Evolutionary conservation across 2,888 invertebrate genomes (phyloP).

Genomic region (Carpatolechia fugitivella): DNA sequence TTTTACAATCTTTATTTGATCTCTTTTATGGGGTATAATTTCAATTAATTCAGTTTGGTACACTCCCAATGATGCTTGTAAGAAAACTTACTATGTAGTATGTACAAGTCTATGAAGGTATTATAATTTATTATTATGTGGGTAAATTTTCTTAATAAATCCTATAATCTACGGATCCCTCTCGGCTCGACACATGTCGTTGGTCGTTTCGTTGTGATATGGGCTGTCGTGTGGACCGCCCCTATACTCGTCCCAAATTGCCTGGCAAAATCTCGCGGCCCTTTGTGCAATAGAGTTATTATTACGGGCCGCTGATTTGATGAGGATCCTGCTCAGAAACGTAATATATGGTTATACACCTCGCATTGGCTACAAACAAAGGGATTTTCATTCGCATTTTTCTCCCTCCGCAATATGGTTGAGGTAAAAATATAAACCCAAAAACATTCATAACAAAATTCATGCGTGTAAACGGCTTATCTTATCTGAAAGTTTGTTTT

Average conservation of each 20-base stretch:
- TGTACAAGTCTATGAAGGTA: too few relatives aligned
- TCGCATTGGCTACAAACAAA: constrained; percentile 11
- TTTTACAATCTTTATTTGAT: constrained; percentile 9
- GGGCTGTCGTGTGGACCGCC: constrained; percentile 41
- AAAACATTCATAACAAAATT: background rate
- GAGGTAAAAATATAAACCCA: background rate
- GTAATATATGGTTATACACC: constrained; percentile 18
- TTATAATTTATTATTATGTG: background rate
- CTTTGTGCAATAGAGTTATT: constrained; percentile 68
- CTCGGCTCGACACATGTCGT: constrained; percentile 30
- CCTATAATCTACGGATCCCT: constrained; percentile 17
- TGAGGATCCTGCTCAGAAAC: constrained; percentile 38
- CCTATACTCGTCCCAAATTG: constrained; percentile 55
- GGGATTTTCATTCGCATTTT: constrained; percentile 2
- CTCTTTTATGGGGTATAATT: background rate
- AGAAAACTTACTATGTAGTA: too few relatives aligned
- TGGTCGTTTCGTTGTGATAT: constrained; percentile 28
- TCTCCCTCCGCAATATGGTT: background rate
- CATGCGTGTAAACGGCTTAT: background rate
- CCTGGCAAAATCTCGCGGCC: constrained; percentile 60
- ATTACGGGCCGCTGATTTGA: constrained; percentile 66
- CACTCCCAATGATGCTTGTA: too few relatives aligned
- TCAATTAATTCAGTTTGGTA: background rate
- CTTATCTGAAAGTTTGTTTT: constrained; percentile 8
- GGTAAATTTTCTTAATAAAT: constrained; percentile 14